Conservation (phyloP, 2,797 vertebrate species). For the Pantherophis alleghaniensis region DNA sequence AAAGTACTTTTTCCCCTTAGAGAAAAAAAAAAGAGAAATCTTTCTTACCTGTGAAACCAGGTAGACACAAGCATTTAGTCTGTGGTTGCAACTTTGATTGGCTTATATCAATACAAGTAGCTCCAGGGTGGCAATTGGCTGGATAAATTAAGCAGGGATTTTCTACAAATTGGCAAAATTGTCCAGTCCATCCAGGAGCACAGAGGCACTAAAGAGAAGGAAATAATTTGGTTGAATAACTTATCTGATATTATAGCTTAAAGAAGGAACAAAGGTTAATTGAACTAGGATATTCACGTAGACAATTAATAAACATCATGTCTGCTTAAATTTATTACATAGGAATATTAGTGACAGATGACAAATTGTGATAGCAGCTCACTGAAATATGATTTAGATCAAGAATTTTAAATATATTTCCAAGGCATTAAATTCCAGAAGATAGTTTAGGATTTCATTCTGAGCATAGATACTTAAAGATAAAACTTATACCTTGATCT, state of each 20-base stretch:
- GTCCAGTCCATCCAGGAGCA: constrained; percentile 73
- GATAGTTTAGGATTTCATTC: not conserved
- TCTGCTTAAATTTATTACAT: not conserved
- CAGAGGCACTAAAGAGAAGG: constrained; percentile 74
- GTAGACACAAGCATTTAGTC: constrained; percentile 72
- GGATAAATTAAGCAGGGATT: constrained; percentile 76
- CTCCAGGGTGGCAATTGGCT: constrained; percentile 71
- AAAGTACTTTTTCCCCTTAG: not conserved
- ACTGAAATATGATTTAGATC: not conserved
- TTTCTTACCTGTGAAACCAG: constrained; percentile 76
- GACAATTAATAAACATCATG: not conserved
- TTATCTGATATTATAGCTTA: not conserved
- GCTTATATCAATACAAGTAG: constrained; percentile 73
- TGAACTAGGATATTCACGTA: not conserved
- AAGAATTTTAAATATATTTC: not conserved
- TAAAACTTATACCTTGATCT: not conserved
- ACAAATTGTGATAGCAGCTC: not conserved
- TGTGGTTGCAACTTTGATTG: constrained; percentile 63
- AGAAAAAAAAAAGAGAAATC: not conserved
- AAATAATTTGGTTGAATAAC: not conserved
- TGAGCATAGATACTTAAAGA: not conserved
- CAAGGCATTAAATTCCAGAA: not conserved
- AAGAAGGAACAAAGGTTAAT: not conserved
- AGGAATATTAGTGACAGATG: not conserved
- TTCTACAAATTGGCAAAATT: constrained; percentile 76